Conservation (phyloP, 2,797 vertebrate species). For the Linurgus olivaceus region DNA sequence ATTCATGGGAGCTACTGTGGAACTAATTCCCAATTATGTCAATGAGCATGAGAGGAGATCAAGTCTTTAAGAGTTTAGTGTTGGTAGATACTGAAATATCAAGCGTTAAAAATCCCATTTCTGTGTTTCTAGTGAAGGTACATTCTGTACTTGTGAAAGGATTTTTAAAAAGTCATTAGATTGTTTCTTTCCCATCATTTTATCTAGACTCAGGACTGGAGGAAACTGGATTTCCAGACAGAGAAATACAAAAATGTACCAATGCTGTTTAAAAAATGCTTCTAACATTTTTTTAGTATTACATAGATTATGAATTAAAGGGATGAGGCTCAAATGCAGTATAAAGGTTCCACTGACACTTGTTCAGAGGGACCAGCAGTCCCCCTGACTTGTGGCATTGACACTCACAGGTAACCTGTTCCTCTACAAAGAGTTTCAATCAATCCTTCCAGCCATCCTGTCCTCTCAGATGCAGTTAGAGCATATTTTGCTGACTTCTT, state of each 20-base stretch:
- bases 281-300: background rate
- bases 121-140: conserved; percentile 16
- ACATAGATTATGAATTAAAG: background rate
- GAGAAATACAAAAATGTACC: background rate
- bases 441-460: background rate
- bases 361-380: background rate
- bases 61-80: background rate
- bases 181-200: background rate
- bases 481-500: background rate
- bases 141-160: background rate
- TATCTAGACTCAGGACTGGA: background rate
- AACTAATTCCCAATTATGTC: conserved; percentile 49
- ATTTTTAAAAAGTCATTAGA: background rate
- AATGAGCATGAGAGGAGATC: conserved; percentile 2
- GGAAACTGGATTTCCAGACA: background rate
- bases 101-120: conserved; percentile 15
- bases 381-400: background rate
- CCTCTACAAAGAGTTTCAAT: background rate
- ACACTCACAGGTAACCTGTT: background rate
- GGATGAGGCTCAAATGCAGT: background rate
- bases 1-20: background rate
- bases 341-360: background rate
- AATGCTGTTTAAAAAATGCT: background rate
- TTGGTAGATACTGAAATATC: conserved; percentile 3
- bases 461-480: background rate